Evolutionary conservation across 2,888 invertebrate genomes (phyloP).

Genomic region (Drosophila ustulata): DNA sequence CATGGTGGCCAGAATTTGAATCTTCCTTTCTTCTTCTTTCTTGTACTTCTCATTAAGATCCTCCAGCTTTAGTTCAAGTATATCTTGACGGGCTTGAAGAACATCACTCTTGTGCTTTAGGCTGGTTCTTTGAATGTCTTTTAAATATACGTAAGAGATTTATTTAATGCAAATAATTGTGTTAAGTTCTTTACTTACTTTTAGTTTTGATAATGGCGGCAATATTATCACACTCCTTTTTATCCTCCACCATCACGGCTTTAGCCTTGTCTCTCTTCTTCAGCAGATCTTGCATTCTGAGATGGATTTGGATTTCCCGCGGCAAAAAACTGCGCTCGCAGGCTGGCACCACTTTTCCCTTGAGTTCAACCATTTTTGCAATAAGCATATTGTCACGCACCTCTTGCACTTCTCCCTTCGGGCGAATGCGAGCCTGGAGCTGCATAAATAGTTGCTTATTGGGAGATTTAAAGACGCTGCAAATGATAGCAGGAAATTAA

Average conservation of each 20-base stretch:
- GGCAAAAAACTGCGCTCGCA: slow-evolving; percentile 78
- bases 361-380: slow-evolving; percentile 69
- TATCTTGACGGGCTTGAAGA: slow-evolving; percentile 63
- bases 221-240: slow-evolving; percentile 71
- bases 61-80: slow-evolving; percentile 77
- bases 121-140: slow-evolving; percentile 80
- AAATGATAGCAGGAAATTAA: neutral
- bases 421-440: slow-evolving; percentile 79
- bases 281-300: slow-evolving; percentile 77
- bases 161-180: neutral
- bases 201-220: slow-evolving; percentile 78
- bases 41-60: slow-evolving; percentile 63
- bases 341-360: slow-evolving; percentile 74
- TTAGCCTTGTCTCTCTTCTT: slow-evolving; percentile 63
- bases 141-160: neutral
- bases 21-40: slow-evolving; percentile 69
- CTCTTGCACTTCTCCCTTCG: slow-evolving; percentile 78
- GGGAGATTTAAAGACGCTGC: slow-evolving; percentile 83
- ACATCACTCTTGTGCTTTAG: slow-evolving; percentile 71
- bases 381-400: slow-evolving; percentile 82
- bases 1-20: slow-evolving; percentile 74
- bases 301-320: slow-evolving; percentile 76
- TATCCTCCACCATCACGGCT: slow-evolving; percentile 56
- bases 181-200: slow-evolving; percentile 63
- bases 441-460: slow-evolving; percentile 79